A percentile compares a stretch with the other conserved stretches of the same genome.
phyloP scores from a whole-genome alignment of 2,888 invertebrate genomes.

The Eupithecia vulgata region DNA sequence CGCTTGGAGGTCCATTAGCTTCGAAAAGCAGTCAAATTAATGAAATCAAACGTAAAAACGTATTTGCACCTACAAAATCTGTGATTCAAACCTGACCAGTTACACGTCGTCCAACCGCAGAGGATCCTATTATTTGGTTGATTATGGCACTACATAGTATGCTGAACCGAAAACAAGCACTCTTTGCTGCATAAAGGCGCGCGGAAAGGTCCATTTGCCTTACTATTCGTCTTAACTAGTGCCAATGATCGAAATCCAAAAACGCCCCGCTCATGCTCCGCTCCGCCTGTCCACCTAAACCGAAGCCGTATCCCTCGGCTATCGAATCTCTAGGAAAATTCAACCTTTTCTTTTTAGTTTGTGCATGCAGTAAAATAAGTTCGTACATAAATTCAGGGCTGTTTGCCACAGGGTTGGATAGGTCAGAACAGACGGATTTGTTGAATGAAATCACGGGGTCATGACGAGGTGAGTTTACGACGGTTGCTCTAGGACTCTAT shows the following conservation, averaged over 20 bases:
- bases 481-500: neutral
- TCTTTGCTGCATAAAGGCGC: too few relatives aligned
- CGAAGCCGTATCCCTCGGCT: neutral
- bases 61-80: too few relatives aligned
- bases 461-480: neutral
- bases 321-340: constrained; percentile 1
- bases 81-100: too few relatives aligned
- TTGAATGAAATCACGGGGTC: neutral
- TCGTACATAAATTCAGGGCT: constrained; percentile 6
- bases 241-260: neutral
- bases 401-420: constrained; percentile 8
- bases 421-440: neutral
- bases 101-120: too few relatives aligned
- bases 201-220: too few relatives aligned
- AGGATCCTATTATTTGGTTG: too few relatives aligned
- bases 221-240: too few relatives aligned
- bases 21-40: too few relatives aligned
- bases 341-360: constrained; percentile 12
- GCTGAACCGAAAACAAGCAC: too few relatives aligned
- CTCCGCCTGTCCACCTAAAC: neutral
- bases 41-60: too few relatives aligned
- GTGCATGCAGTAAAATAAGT: constrained; percentile 12
- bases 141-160: too few relatives aligned
- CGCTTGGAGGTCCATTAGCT: too few relatives aligned
- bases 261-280: neutral